Base-by-base conservation (phyloP, 2,113 vertebrate species). In the Planiliza haematocheilus region DNA sequence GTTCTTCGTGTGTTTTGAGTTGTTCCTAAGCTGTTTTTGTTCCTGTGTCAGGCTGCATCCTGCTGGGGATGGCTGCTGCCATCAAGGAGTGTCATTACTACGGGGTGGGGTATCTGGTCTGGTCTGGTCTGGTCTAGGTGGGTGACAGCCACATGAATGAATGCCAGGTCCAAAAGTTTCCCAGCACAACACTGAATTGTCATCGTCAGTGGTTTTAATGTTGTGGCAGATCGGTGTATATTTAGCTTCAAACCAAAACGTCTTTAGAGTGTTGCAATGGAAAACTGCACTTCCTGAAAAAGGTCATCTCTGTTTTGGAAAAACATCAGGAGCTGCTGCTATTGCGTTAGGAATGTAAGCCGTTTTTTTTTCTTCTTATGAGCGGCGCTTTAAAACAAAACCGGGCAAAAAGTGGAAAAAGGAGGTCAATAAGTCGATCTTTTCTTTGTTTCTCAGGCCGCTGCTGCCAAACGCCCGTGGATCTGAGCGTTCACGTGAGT, bases 301-400 rank as follows among this genome's bases (percentile, higher is more conserved):
- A 77, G 71, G 76, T 74, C 60, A 71, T 9, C 53, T 56, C 71
- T 87, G 72, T 82, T 89, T 80, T 82, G 78, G 72, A 79, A 83
- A 78, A 88, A 42, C 24, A 78, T 3, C 17, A 38, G 30, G 18
- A 70, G 21, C n/a, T n/a, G n/a, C 52, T 62, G n/a, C 60, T 55
- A 24, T 76, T 79, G 41, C 37, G 50, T 41, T 46, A 75, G 38
- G 48, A 81, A 64, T 41, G 17, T 39, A 52, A 77, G 62, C 74
- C 58, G 75, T 65, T 34, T 60, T 37, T n/a, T n/a, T n/a, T n/a
- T n/a, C n/a, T n/a, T 0, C 0, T 4, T n/a, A 61, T 41, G 45
- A 79, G 39, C 12, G 4, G 34, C 39, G 45, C 10, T 50, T 48
- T 21, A 36, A 72, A 53, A 70, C 24, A 72, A 53, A 70, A 62